Evolutionary conservation across 2,797 vertebrate species (phyloP).

Genomic region (Ctenochaetus hawaiiensis): DNA sequence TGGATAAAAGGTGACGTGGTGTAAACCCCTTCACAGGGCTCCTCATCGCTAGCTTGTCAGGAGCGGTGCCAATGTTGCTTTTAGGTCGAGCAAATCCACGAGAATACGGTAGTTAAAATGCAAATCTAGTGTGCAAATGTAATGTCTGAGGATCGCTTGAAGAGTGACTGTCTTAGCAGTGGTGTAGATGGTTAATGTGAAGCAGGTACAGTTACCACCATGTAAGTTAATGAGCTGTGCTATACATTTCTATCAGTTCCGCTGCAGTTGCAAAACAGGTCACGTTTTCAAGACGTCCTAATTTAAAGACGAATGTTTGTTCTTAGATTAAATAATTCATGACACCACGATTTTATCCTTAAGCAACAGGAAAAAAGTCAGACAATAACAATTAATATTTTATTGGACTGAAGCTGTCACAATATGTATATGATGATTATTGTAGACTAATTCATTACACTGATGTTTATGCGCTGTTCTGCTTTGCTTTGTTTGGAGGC

Average conservation of each 20-base stretch:
- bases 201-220: neutral
- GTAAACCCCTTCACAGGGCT: constrained; percentile 50
- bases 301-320: neutral
- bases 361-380: neutral
- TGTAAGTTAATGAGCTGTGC: neutral
- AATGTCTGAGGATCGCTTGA: neutral
- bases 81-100: neutral
- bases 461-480: neutral
- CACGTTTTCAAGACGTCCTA: neutral
- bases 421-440: neutral
- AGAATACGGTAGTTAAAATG: neutral
- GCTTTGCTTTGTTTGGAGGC: neutral
- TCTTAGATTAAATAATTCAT: neutral
- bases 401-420: neutral
- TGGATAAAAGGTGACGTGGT: constrained; percentile 66
- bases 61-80: constrained; percentile 13
- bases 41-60: constrained; percentile 43
- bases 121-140: neutral
- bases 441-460: neutral
- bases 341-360: neutral
- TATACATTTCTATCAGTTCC: neutral
- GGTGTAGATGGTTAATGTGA: neutral
- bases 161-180: neutral
- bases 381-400: neutral
- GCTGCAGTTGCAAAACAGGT: neutral